phyloP scores from a whole-genome alignment of 2,888 invertebrate species.

The Cloeon dipterum region DNA sequence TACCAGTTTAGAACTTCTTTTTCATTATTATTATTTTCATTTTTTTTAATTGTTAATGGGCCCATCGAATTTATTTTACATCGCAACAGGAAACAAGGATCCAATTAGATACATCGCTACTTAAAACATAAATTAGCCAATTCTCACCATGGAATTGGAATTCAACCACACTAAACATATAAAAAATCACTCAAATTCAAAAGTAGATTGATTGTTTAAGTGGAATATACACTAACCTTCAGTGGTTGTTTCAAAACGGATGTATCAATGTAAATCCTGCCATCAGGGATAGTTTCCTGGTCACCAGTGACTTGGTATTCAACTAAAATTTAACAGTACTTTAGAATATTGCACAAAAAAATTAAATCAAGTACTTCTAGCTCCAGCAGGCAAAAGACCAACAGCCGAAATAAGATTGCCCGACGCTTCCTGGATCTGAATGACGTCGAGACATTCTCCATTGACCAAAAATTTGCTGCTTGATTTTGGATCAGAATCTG shows the following conservation, averaged over 20 bases:
- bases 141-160: too few species aligned
- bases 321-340: conserved; percentile 4
- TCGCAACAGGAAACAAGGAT: too few species aligned
- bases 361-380: neutral
- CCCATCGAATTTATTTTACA: too few species aligned
- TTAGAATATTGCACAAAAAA: neutral
- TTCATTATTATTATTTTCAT: too few species aligned
- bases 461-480: neutral
- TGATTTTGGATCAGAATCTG: neutral
- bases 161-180: too few species aligned
- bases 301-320: conserved; percentile 7
- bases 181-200: too few species aligned
- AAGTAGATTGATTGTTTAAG: too few species aligned
- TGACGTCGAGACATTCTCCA: neutral
- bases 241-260: conserved; percentile 6
- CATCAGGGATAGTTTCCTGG: conserved; percentile 7
- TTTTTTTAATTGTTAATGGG: too few species aligned
- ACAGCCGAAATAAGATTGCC: neutral
- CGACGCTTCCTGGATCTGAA: neutral
- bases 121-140: too few species aligned
- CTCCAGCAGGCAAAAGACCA: neutral
- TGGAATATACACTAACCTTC: conserved; percentile 4
- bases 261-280: conserved; percentile 8
- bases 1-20: too few species aligned
- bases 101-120: too few species aligned